phyloP scores from a whole-genome alignment of 2,888 invertebrate genomes.

The Spatulosminthurus flaviceps region DNA sequence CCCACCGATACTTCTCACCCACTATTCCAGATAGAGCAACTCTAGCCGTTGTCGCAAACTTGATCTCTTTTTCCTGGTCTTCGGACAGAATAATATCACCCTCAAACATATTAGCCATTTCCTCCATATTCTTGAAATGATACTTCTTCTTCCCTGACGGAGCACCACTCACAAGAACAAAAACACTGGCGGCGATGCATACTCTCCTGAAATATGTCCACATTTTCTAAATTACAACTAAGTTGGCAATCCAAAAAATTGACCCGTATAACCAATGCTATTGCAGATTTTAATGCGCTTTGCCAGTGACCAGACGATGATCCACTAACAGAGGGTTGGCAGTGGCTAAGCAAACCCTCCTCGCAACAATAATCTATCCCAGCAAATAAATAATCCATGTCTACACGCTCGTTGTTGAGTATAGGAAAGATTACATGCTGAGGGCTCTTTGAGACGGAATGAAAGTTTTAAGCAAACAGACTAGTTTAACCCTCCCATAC shows the following conservation, averaged over 20 bases:
- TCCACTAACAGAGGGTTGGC: not conserved
- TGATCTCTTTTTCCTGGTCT: conserved; percentile 56
- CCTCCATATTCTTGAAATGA: conserved; percentile 60
- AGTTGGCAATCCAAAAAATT: not conserved
- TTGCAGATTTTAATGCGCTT: no score
- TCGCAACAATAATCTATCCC: not conserved
- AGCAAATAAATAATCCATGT: conserved; percentile 14
- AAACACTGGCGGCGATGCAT: not conserved
- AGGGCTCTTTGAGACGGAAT: conserved; percentile 2
- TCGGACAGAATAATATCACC: conserved; percentile 72
- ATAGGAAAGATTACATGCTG: not conserved
- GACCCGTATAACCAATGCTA: not conserved
- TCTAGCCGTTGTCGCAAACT: conserved; percentile 58
- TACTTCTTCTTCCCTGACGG: not conserved
- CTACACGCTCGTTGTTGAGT: not conserved
- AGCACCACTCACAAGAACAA: conserved; percentile 4
- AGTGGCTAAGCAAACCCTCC: not conserved
- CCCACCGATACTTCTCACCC: conserved; percentile 69
- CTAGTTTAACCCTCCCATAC: not conserved
- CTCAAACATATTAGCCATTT: conserved; percentile 71
- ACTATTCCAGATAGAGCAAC: conserved; percentile 67
- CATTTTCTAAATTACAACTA: not conserved
- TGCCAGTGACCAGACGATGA: not conserved
- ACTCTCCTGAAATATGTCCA: not conserved
- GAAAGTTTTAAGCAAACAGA: conserved; percentile 18